Evolutionary conservation across 2,797 vertebrate genomes (phyloP).

Genomic region (Myotis vivesi): DNA sequence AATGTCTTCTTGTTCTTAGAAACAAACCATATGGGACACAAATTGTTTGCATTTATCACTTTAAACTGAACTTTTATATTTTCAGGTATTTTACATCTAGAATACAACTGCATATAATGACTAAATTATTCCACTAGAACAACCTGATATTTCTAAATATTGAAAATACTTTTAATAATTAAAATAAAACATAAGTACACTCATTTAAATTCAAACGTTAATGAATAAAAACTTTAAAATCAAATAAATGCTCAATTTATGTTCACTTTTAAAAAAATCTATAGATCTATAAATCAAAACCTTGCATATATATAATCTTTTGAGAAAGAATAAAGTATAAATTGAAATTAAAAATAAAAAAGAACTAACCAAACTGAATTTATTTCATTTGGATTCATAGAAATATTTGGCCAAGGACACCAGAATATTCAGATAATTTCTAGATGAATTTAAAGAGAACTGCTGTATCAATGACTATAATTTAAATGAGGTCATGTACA

Average conservation of each 20-base stretch:
- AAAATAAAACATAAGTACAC: neutral
- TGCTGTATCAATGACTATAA: slow-evolving; percentile 57
- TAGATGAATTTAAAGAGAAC: slow-evolving; percentile 46
- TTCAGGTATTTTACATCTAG: neutral
- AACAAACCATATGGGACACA: neutral
- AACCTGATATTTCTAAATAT: neutral
- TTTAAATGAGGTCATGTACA: slow-evolving; percentile 73
- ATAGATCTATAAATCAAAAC: neutral
- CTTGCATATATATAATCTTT: neutral
- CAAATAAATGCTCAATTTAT: slow-evolving; percentile 26
- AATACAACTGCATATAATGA: neutral
- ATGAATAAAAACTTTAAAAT: slow-evolving; percentile 27
- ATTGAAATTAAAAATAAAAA: neutral
- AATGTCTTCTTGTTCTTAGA: neutral
- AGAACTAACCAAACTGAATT: neutral
- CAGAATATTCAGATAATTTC: slow-evolving; percentile 4
- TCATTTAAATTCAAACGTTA: slow-evolving; percentile 16
- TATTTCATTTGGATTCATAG: slow-evolving; percentile 40
- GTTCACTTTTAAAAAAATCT: neutral
- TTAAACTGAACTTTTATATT: neutral
- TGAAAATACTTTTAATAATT: slow-evolving; percentile 7
- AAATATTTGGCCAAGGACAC: slow-evolving; percentile 68
- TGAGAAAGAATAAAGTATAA: neutral
- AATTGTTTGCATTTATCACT: neutral
- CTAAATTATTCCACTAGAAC: neutral